phyloP scores from a whole-genome alignment of 2,888 invertebrate species.

The Drosophila prostipennis region DNA sequence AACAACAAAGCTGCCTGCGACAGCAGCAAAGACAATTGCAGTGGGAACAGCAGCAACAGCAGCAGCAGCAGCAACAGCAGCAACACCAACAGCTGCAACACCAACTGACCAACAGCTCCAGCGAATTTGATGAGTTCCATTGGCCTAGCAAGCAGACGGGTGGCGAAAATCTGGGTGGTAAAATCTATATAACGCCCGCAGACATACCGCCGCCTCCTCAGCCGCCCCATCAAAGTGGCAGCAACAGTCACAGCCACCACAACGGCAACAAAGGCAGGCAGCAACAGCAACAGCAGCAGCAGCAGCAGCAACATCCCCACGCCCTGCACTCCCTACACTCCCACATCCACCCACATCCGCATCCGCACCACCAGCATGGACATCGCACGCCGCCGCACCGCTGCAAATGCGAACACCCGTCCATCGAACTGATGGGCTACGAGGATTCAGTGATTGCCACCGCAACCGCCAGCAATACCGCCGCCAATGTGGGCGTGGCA shows the following conservation, averaged over 20 bases:
- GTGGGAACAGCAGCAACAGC: conserved; percentile 41
- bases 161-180: conserved; percentile 50
- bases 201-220: conserved; percentile 81
- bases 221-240: conserved; percentile 46
- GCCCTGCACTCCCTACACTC: conserved; percentile 29
- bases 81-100: conserved; percentile 48
- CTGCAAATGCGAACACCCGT: conserved; percentile 72
- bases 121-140: conserved; percentile 74
- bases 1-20: conserved; percentile 41
- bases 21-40: conserved; percentile 48
- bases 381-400: conserved; percentile 70
- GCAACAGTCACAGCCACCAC: conserved; percentile 63
- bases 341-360: conserved; percentile 36
- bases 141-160: conserved; percentile 68
- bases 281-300: conserved; percentile 17
- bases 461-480: conserved; percentile 38
- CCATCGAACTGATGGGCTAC: conserved; percentile 68
- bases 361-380: conserved; percentile 49
- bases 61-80: conserved; percentile 40
- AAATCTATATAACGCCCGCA: conserved; percentile 80
- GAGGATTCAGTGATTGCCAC: conserved; percentile 54
- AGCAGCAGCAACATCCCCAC: conserved; percentile 46
- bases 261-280: conserved; percentile 63
- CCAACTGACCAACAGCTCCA: conserved; percentile 66
- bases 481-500: conserved; percentile 37